Evolutionary conservation across 2,113 vertebrate species (phyloP).

Genomic region (Crocuta crocuta): DNA sequence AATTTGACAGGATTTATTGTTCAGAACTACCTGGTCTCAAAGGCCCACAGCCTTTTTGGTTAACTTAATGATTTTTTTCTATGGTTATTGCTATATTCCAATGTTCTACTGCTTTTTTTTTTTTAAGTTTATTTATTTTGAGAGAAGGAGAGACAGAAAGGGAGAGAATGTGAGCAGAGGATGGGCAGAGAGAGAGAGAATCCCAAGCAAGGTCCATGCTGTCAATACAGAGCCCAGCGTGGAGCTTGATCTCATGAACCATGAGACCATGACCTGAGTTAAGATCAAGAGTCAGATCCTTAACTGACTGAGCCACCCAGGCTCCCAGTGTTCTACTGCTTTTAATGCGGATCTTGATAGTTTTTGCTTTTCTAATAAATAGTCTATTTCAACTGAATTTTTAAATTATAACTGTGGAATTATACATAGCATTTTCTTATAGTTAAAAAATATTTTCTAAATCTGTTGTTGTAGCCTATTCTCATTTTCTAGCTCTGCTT

Average conservation of each 20-base stretch:
- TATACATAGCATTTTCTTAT: not conserved
- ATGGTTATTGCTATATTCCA: not conserved
- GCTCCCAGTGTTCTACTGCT: not conserved
- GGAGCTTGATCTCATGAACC: too few relatives aligned
- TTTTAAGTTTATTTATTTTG: too few relatives aligned
- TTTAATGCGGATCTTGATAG: not conserved
- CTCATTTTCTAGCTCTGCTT: not conserved
- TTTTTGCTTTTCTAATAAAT: not conserved
- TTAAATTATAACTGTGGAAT: not conserved
- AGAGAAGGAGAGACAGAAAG: too few relatives aligned
- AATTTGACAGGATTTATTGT: conserved; percentile 5
- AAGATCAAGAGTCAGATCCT: too few relatives aligned
- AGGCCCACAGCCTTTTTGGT: not conserved
- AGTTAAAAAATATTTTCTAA: not conserved
- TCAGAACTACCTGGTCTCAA: not conserved
- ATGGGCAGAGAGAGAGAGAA: too few relatives aligned
- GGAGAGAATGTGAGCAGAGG: too few relatives aligned
- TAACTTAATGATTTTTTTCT: not conserved
- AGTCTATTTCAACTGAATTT: conserved; percentile 18
- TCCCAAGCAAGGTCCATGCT: too few relatives aligned
- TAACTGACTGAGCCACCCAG: too few relatives aligned
- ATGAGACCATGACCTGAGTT: too few relatives aligned
- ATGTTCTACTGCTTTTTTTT: not conserved
- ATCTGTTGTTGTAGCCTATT: not conserved
- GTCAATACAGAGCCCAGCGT: too few relatives aligned